phyloP scores from a whole-genome alignment of 2,797 vertebrate genomes.

The Myripristis murdjan region DNA sequence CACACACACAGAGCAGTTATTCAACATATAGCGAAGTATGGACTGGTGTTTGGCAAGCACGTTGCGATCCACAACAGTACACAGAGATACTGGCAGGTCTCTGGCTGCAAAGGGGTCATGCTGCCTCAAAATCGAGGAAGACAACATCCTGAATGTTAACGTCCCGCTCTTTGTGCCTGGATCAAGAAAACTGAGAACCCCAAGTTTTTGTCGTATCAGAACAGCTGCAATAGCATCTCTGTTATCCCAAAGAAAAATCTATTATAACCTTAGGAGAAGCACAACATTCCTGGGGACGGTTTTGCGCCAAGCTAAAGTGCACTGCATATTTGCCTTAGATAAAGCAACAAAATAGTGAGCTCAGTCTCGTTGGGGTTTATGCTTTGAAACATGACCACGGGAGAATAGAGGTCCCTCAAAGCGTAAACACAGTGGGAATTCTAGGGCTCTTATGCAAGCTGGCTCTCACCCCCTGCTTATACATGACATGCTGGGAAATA shows the following conservation, averaged over 20 bases:
- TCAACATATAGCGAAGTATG: background rate
- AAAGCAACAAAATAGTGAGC: conserved; percentile 62
- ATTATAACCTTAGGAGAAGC: conserved; percentile 45
- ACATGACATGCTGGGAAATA: conserved; percentile 71
- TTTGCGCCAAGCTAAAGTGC: conserved; percentile 69
- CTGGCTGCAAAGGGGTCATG: background rate
- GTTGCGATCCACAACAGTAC: background rate
- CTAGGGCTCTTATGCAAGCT: conserved; percentile 58
- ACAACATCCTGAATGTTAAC: background rate
- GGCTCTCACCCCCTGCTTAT: conserved; percentile 35
- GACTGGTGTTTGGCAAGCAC: background rate
- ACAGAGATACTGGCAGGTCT: background rate
- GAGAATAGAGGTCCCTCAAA: conserved; percentile 40
- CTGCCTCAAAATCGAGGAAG: background rate
- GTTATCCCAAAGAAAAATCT: conserved; percentile 54
- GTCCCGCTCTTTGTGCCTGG: conserved; percentile 23
- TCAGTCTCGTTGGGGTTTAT: conserved; percentile 36
- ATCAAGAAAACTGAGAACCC: conserved; percentile 15
- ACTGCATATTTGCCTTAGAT: conserved; percentile 61
- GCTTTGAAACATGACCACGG: conserved; percentile 37
- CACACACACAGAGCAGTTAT: conserved; percentile 13
- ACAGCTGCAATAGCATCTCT: conserved; percentile 71
- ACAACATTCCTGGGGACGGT: conserved; percentile 55
- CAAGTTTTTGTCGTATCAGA: conserved; percentile 9
- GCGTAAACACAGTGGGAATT: conserved; percentile 60